Conservation (phyloP, 2,797 vertebrate species). For the Enteromius treurensis region DNA sequence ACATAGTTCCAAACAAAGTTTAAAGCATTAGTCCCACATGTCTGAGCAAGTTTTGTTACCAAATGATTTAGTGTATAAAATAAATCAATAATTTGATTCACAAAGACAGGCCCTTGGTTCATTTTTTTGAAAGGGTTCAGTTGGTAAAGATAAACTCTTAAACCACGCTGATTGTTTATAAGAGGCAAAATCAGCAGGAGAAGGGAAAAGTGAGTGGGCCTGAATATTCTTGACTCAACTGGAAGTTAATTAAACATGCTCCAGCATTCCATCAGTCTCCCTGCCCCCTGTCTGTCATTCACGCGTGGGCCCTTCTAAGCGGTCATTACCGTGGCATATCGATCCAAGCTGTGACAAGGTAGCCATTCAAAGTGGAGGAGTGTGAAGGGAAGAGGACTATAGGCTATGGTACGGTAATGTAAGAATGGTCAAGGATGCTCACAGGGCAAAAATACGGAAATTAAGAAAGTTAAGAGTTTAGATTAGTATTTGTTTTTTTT, state of each 20-base stretch:
- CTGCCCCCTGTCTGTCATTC: constrained; percentile 69
- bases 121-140: neutral
- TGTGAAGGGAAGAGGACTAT: constrained; percentile 39
- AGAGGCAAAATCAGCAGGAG: constrained; percentile 23
- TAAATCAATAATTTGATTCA: too few relatives aligned
- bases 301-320: constrained; percentile 69
- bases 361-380: constrained; percentile 58
- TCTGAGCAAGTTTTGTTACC: too few relatives aligned
- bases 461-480: neutral
- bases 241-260: constrained; percentile 76
- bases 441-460: neutral
- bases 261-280: constrained; percentile 71
- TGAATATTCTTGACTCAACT: constrained; percentile 70
- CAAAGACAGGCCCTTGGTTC: too few relatives aligned
- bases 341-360: constrained; percentile 70
- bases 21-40: too few relatives aligned
- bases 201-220: constrained; percentile 52
- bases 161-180: neutral
- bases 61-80: too few relatives aligned
- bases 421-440: constrained; percentile 16
- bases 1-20: too few relatives aligned
- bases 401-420: constrained; percentile 36
- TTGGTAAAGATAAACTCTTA: neutral
- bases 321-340: constrained; percentile 71
- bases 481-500: neutral